phyloP scores from a whole-genome alignment of 2,888 invertebrate species.

The Arenicola marina region DNA sequence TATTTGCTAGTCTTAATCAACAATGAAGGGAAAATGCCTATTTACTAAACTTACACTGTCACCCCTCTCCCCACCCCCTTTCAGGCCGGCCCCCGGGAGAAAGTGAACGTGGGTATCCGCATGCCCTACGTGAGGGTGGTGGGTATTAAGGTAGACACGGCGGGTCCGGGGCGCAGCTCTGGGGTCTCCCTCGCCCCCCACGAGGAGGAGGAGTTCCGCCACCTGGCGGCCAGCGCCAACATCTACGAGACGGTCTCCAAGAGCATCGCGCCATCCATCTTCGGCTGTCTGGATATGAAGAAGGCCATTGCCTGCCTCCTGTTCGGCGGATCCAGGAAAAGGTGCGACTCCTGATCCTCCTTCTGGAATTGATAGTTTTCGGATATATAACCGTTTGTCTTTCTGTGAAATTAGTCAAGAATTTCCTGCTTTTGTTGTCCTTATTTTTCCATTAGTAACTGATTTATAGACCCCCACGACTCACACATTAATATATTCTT shows the following conservation, averaged over 20 bases:
- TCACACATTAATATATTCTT: too few relatives aligned
- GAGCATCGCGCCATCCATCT: slow-evolving; percentile 97
- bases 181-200: slow-evolving; percentile 63
- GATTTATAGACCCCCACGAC: too few relatives aligned
- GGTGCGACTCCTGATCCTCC: too few relatives aligned
- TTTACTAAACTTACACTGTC: too few relatives aligned
- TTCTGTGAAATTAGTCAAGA: too few relatives aligned
- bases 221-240: slow-evolving; percentile 82
- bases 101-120: slow-evolving; percentile 79
- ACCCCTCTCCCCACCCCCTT: too few relatives aligned
- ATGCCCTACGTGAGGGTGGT: slow-evolving; percentile 93
- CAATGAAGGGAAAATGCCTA: too few relatives aligned
- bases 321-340: slow-evolving; percentile 80
- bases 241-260: slow-evolving; percentile 85
- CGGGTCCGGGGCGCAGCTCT: slow-evolving; percentile 55
- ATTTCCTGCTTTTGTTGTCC: too few relatives aligned
- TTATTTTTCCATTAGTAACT: too few relatives aligned
- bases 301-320: slow-evolving; percentile 93
- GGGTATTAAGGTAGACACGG: slow-evolving; percentile 83
- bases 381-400: too few relatives aligned
- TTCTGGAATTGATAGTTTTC: too few relatives aligned
- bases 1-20: too few relatives aligned
- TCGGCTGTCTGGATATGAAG: slow-evolving; percentile 90
- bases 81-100: slow-evolving; percentile 64
- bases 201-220: slow-evolving; percentile 81